Evolutionary conservation across 2,888 invertebrate species (phyloP).

Genomic region (Brachyopa scutellaris): DNA sequence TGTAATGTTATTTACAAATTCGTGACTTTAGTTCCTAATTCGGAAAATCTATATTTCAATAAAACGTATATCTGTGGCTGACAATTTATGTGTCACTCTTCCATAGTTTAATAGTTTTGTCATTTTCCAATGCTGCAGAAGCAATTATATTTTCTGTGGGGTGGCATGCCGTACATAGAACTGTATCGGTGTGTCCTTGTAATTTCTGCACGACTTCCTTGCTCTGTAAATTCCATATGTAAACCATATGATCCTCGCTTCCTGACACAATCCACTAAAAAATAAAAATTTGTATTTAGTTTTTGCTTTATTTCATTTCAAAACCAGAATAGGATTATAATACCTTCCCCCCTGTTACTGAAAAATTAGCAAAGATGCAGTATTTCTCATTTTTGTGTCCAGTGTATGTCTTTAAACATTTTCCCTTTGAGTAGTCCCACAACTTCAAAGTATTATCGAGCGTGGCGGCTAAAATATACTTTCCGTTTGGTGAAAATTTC

Average conservation of each 20-base stretch:
- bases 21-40: conserved; percentile 7
- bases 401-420: conserved; percentile 98
- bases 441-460: conserved; percentile 98
- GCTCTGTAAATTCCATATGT: conserved; percentile 99
- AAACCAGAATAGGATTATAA: too few relatives aligned
- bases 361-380: conserved; percentile 99
- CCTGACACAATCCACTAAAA: conserved; percentile 99
- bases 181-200: conserved; percentile 97
- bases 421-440: conserved; percentile 99
- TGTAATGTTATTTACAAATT: conserved; percentile 40
- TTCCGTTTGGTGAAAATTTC: conserved; percentile 99
- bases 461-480: conserved; percentile 99
- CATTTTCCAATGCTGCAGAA: conserved; percentile 98
- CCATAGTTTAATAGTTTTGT: conserved; percentile 99
- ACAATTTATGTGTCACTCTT: conserved; percentile 93
- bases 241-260: conserved; percentile 99
- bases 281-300: conserved; percentile 51
- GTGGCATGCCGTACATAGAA: conserved; percentile 99
- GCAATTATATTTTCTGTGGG: conserved; percentile 99
- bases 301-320: too few relatives aligned
- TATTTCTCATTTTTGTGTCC: conserved; percentile 99
- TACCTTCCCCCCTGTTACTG: conserved; percentile 99
- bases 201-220: conserved; percentile 99
- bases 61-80: too few relatives aligned
- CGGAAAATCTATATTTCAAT: not conserved